A percentile compares a stretch with the other conserved stretches of the same genome.
Evolutionary conservation across 2,797 vertebrate species (phyloP).

Genomic region (Notamacropus eugenii): DNA sequence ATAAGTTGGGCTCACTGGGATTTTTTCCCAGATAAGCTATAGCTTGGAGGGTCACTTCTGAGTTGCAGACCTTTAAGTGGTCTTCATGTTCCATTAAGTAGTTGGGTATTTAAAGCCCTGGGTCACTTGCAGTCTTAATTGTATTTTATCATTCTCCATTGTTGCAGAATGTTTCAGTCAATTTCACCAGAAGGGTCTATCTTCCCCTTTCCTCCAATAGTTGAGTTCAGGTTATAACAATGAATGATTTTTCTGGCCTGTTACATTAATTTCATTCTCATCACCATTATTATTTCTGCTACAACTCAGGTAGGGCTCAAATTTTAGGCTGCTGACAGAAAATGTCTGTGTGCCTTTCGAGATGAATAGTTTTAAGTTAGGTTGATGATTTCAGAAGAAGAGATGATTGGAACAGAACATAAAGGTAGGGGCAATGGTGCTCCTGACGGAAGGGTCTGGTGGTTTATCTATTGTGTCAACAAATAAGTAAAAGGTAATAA

Average conservation of each 20-base stretch:
- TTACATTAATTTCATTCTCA: conserved; percentile 82
- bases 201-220: conserved; percentile 75
- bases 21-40: conserved; percentile 66
- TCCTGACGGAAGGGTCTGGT: conserved; percentile 20
- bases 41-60: conserved; percentile 75
- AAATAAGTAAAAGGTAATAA: conserved; percentile 26
- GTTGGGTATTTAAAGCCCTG: conserved; percentile 76
- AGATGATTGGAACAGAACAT: background rate
- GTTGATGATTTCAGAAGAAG: background rate
- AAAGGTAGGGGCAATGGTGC: conserved; percentile 12
- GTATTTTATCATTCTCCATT: conserved; percentile 82
- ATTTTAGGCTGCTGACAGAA: background rate
- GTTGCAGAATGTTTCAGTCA: conserved; percentile 82
- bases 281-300: conserved; percentile 73
- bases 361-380: background rate
- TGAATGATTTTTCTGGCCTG: conserved; percentile 76
- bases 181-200: conserved; percentile 82
- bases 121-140: conserved; percentile 86
- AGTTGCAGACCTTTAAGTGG: conserved; percentile 81
- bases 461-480: background rate
- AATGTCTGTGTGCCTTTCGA: background rate
- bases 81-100: conserved; percentile 81
- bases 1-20: conserved; percentile 26
- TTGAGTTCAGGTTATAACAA: conserved; percentile 81
- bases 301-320: background rate